phyloP scores from a whole-genome alignment of 2,797 vertebrate genomes.

The Acipenser transmontanus region DNA sequence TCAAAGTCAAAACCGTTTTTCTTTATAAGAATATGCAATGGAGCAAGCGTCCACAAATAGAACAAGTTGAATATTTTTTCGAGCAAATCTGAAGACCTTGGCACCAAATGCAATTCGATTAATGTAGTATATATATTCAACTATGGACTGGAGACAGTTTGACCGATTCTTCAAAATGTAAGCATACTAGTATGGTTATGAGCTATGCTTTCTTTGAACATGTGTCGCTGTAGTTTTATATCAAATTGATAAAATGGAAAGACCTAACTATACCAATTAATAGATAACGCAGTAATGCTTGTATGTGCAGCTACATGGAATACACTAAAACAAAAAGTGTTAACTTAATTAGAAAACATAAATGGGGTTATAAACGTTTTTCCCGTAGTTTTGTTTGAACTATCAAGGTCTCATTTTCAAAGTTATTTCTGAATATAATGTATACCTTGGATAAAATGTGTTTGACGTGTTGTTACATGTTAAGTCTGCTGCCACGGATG shows the following conservation, averaged over 20 bases:
- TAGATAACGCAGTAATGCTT: slow-evolving; percentile 14
- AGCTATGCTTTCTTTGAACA: background rate
- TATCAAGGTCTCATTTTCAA: slow-evolving; percentile 1
- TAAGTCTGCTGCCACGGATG: slow-evolving; percentile 31
- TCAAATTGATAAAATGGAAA: slow-evolving; percentile 14
- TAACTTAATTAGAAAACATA: slow-evolving; percentile 1
- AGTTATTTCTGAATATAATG: slow-evolving; percentile 8
- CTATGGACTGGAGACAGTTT: background rate
- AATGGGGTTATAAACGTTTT: background rate
- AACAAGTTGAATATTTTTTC: slow-evolving; percentile 33
- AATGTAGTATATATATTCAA: background rate
- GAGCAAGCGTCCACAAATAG: slow-evolving; percentile 8
- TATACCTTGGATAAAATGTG: slow-evolving; percentile 1
- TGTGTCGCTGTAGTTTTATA: background rate
- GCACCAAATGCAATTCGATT: background rate
- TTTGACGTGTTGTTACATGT: background rate
- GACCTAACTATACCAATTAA: slow-evolving; percentile 26
- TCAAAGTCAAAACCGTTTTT: slow-evolving; percentile 9
- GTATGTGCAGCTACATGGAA: background rate
- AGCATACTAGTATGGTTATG: slow-evolving; percentile 2
- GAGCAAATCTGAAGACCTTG: slow-evolving; percentile 1
- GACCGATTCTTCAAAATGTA: background rate
- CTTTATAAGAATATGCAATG: slow-evolving; percentile 14
- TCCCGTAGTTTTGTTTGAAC: slow-evolving; percentile 8
- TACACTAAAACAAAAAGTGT: slow-evolving; percentile 2